Conservation (phyloP, 2,888 invertebrate genomes). For the Melolontha melolontha region DNA sequence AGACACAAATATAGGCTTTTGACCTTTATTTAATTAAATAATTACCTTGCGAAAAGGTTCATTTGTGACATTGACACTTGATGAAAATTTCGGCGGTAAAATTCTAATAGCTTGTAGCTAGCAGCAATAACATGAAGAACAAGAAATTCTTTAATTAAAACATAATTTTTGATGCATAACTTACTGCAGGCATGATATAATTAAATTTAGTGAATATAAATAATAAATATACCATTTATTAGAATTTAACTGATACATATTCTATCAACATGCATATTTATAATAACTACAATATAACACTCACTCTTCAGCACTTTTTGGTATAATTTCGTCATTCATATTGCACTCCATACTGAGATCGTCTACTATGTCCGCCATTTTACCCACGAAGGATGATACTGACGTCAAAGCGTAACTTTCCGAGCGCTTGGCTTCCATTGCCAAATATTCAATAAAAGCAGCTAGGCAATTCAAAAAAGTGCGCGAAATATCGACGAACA, state of each 20-base stretch:
- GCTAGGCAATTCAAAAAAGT: conserved; percentile 36
- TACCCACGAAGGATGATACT: conserved; percentile 42
- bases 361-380: conserved; percentile 62
- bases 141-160: too few species aligned
- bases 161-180: too few species aligned
- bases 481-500: conserved; percentile 35
- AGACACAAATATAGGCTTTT: conserved; percentile 29
- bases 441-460: conserved; percentile 21
- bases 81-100: neutral
- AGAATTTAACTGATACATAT: too few species aligned
- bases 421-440: conserved; percentile 26
- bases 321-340: conserved; percentile 61
- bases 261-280: too few species aligned
- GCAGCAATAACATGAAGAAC: neutral
- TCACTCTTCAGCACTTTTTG: conserved; percentile 63
- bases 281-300: conserved; percentile 47
- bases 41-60: conserved; percentile 9
- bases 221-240: too few species aligned
- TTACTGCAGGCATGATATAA: too few species aligned
- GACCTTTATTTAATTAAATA: conserved; percentile 23
- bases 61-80: neutral
- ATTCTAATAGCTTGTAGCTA: neutral
- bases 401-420: conserved; percentile 33
- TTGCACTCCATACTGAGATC: conserved; percentile 60
- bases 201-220: too few species aligned